Base-by-base conservation (phyloP, 1,140 invertebrate genomes). In the Andricus grossulariae region DNA sequence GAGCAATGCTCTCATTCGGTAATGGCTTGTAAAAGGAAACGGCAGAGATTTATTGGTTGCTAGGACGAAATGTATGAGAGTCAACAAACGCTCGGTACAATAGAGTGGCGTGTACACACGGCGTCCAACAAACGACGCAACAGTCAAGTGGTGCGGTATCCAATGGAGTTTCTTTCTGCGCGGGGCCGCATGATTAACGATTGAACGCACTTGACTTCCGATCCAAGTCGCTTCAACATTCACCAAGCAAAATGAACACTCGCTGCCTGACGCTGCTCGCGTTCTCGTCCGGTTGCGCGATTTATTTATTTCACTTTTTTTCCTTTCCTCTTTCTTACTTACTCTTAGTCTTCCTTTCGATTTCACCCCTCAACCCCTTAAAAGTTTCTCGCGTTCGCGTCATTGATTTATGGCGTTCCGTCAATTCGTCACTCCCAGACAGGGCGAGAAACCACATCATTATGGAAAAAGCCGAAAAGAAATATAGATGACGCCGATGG, bases 161-260 rank as follows among this genome's bases (percentile, higher is more conserved):
- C 83, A 85, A 86, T 86, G 82, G 84, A 84, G 84, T 86, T 87
- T 85, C 84, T 88, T 89, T 88, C 80, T 84, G 80, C 78, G 76
- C 75, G 82, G 71, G 81, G 71, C 77, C 82, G 72, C 85, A 86
- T 91, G 90, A 91, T 91, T 91, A 91, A 91, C 88, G 90, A 90
- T 86, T 82, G 86, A 87, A 89, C 87, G 88, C 89, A 90, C 89
- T 90, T 88, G 90, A 91, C 88, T 91, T 90, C 88, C 88, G 90
- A 90, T 90, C 85, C 74, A 78, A 84, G 80, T 84, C 81, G 84
- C 76, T 81, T 81, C 83, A 83, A 82, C 86, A 85, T 85, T 87
- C 83, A 79, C 50, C 75, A 85, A 83, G 72, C 84, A 86, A 83
- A 79, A 74, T 73, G 72, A 76, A 21, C 49, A 57, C 15, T 72